Percentiles rank a stretch among this genome's conserved stretches.
Conservation (phyloP, 2,113 vertebrate species). For the Illadopsis cleaveri region DNA sequence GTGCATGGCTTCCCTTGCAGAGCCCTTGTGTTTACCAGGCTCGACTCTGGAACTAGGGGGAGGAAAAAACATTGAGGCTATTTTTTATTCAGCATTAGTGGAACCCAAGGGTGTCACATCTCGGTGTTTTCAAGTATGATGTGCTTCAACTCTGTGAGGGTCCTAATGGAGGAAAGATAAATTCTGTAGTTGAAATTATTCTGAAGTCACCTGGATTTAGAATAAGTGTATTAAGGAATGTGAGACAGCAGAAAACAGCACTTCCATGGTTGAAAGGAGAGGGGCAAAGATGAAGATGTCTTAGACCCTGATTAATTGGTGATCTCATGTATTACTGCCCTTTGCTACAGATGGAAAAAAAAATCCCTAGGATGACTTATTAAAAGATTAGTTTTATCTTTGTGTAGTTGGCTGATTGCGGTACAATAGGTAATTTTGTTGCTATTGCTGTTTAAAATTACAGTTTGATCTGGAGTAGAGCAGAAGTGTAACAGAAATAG, state of each 20-base stretch:
- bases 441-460: not conserved
- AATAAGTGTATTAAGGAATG: not conserved
- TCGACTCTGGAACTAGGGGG: fast-evolving
- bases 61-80: not conserved
- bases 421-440: not conserved
- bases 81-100: not conserved
- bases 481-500: not conserved
- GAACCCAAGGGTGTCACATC: not conserved
- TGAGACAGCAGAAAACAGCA: not conserved
- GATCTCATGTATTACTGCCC: not conserved
- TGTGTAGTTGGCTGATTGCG: not conserved
- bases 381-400: conserved; percentile 4
- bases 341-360: not conserved
- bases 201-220: not conserved
- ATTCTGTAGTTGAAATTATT: not conserved
- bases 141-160: not conserved
- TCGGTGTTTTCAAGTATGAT: fast-evolving
- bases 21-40: not conserved
- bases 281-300: not conserved
- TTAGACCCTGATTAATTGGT: not conserved
- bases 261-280: not conserved
- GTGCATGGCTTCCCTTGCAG: not conserved
- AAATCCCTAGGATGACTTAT: not conserved
- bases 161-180: fast-evolving
- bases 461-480: not conserved